phyloP scores from a whole-genome alignment of 2,888 invertebrate genomes.

The Pasiphila rectangulata region DNA sequence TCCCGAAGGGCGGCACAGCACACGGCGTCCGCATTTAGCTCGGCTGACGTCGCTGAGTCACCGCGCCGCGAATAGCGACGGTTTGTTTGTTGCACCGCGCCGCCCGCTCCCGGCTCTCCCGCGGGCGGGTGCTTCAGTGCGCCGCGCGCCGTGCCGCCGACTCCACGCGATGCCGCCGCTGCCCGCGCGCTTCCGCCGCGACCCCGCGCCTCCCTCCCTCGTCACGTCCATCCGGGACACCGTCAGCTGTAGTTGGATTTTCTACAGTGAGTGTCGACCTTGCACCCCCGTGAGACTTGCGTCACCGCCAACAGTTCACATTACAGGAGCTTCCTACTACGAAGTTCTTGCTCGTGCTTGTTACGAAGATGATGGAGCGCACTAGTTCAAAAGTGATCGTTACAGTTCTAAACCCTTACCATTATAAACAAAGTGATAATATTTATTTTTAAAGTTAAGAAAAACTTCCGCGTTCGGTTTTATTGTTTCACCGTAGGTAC shows the following conservation, averaged over 20 bases:
- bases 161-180: slow-evolving; percentile 70
- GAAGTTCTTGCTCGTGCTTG: slow-evolving; percentile 25
- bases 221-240: slow-evolving; percentile 84
- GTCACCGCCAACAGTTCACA: slow-evolving; percentile 37
- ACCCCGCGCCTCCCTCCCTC: slow-evolving; percentile 78
- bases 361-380: background rate
- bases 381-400: background rate
- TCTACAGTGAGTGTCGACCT: slow-evolving; percentile 83
- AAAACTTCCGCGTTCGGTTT: slow-evolving; percentile 6
- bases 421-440: slow-evolving; percentile 1
- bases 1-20: slow-evolving; percentile 78
- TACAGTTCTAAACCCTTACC: background rate
- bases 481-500: background rate
- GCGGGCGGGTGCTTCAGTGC: slow-evolving; percentile 67
- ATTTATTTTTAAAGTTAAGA: background rate
- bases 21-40: slow-evolving; percentile 78
- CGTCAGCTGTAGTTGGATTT: slow-evolving; percentile 88
- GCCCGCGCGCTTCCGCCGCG: slow-evolving; percentile 67
- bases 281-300: slow-evolving; percentile 38
- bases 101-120: slow-evolving; percentile 70
- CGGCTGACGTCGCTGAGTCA: slow-evolving; percentile 77
- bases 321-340: slow-evolving; percentile 38
- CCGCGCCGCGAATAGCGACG: slow-evolving; percentile 74
- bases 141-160: slow-evolving; percentile 65
- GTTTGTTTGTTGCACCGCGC: slow-evolving; percentile 78